Percentiles rank a stretch among this genome's conserved stretches.
Evolutionary conservation across 2,113 vertebrate genomes (phyloP).

Genomic region (Columbina picui): DNA sequence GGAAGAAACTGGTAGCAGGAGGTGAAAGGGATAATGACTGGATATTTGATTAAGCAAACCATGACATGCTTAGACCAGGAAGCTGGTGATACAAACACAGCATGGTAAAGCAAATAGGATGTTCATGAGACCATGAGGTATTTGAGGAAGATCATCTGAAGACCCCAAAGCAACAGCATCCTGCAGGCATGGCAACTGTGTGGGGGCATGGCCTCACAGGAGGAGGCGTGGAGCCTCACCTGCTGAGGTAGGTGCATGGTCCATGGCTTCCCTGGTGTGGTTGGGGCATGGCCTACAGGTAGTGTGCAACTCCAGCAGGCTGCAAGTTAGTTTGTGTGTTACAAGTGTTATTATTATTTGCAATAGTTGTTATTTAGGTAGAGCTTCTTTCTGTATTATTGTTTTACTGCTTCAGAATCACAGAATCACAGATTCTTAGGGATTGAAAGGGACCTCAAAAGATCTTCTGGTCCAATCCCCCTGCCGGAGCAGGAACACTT

Average conservation of each 20-base stretch:
- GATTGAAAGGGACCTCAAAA: no score
- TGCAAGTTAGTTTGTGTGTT: neutral
- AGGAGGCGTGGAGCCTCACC: neutral
- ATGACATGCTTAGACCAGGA: neutral
- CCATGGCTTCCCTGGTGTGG: neutral
- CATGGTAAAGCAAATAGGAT: neutral
- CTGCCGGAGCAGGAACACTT: no score
- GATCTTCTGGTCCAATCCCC: no score
- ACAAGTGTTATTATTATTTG: neutral
- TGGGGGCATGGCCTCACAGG: neutral
- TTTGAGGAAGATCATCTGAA: neutral
- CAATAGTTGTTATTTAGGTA: neutral
- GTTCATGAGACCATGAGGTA: neutral
- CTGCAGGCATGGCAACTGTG: neutral
- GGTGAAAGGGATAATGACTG: neutral
- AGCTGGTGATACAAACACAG: neutral
- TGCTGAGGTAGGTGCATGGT: neutral
- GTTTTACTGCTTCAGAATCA: neutral
- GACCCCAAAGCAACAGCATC: neutral
- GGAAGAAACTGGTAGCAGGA: neutral
- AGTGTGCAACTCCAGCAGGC: neutral
- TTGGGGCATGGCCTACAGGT: rapidly evolving
- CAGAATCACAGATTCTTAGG: no score
- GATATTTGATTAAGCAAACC: neutral
- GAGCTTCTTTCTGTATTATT: neutral